These are phyloP conservation scores for Sinocyclocheilus anophthalmus DNA, from an alignment of 2,113 vertebrate genomes.

Conservation along the genomic window DNA sequence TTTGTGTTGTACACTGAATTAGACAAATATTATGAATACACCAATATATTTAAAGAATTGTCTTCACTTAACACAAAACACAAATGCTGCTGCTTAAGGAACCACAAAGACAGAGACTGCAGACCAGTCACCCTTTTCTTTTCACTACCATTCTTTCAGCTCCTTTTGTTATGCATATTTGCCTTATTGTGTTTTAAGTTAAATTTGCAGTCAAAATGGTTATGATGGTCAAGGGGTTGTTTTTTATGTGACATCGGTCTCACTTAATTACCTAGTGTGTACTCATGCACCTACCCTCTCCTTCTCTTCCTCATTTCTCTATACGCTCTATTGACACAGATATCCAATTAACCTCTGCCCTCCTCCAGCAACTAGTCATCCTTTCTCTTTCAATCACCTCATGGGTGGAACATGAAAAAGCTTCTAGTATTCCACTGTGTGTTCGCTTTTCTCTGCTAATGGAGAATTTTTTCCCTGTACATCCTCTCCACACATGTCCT, in stretches of 20 bases:
- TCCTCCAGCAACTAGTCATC: conserved; percentile 15
- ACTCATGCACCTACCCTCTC: not conserved
- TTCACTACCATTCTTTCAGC: not conserved
- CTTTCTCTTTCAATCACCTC: not conserved
- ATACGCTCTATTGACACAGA: not conserved
- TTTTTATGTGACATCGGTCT: not conserved
- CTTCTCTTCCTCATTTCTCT: not conserved
- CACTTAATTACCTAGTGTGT: conserved; percentile 5
- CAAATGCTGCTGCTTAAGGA: not conserved
- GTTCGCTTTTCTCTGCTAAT: not conserved
- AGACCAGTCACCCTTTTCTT: not conserved
- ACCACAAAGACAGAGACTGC: not conserved
- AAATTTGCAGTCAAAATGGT: not conserved
- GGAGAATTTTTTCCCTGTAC: not conserved
- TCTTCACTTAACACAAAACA: not conserved
- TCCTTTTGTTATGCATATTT: not conserved
- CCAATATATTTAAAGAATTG: not conserved
- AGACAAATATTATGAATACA: not conserved
- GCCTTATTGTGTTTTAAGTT: not conserved
- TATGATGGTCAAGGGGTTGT: not conserved
- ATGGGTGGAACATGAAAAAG: not conserved
- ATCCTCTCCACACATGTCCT: not conserved
- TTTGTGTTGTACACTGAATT: not conserved
- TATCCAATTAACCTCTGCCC: conserved; percentile 20
- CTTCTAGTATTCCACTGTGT: not conserved